These are phyloP conservation scores for Dilophus febrilis DNA, from an alignment of 2,888 invertebrate species.

Conservation along the genomic window DNA sequence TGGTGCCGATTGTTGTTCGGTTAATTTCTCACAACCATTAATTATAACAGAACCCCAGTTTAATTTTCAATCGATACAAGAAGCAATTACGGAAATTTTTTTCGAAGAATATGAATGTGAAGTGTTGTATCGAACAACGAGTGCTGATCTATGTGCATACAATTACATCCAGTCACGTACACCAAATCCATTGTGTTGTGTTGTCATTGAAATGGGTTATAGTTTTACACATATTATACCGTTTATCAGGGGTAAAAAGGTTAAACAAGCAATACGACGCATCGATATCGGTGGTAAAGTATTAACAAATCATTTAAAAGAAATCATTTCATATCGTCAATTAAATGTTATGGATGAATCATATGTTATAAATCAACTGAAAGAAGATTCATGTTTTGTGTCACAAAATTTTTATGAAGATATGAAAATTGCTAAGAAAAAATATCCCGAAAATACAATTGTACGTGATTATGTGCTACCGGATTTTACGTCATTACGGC, in stretches of 20 bases:
- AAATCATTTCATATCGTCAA: constrained; percentile 89
- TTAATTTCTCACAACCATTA: constrained; percentile 59
- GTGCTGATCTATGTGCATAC: constrained; percentile 56
- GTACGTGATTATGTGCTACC: constrained; percentile 86
- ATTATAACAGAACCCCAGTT: constrained; percentile 88
- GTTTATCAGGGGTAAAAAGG: constrained; percentile 61
- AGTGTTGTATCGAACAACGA: constrained; percentile 60
- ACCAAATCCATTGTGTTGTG: constrained; percentile 41
- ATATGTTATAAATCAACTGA: constrained; percentile 94
- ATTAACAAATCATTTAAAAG: constrained; percentile 93
- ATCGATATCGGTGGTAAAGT: constrained; percentile 95
- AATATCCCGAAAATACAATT: constrained; percentile 48
- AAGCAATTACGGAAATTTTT: constrained; percentile 81
- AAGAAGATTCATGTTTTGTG: constrained; percentile 94
- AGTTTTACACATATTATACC: constrained; percentile 93
- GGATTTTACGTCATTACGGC: constrained; percentile 76
- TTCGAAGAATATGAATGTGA: constrained; percentile 95
- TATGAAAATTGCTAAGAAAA: constrained; percentile 47
- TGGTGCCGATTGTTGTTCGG: constrained; percentile 65
- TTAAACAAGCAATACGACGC: constrained; percentile 53
- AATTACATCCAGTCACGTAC: constrained; percentile 44
- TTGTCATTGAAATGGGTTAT: constrained; percentile 87
- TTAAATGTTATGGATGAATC: constrained; percentile 98
- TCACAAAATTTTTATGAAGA: constrained; percentile 67
- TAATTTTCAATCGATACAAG: constrained; percentile 82